Evolutionary conservation across 2,888 invertebrate genomes (phyloP).

Genomic region (Nomada goodeniana): DNA sequence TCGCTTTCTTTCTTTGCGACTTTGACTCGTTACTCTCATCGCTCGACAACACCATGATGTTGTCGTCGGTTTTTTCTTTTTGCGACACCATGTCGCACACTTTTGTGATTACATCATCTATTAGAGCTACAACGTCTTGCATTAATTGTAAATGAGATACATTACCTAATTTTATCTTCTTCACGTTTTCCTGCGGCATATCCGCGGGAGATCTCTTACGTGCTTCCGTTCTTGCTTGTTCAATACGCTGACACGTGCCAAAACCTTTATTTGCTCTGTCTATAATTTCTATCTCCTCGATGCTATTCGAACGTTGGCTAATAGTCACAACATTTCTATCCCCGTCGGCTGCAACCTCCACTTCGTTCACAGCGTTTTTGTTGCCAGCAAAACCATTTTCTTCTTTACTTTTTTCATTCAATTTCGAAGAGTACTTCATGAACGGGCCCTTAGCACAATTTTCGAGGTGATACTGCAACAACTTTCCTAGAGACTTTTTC

Average conservation of each 20-base stretch:
- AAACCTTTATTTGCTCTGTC: slow-evolving; percentile 64
- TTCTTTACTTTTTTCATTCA: slow-evolving; percentile 78
- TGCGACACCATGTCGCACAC: slow-evolving; percentile 78
- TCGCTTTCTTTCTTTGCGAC: slow-evolving; percentile 53
- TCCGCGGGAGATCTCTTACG: slow-evolving; percentile 74
- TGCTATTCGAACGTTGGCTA: slow-evolving; percentile 73
- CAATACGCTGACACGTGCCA: slow-evolving; percentile 42
- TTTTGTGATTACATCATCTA: slow-evolving; percentile 81
- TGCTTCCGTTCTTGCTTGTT: slow-evolving; percentile 68
- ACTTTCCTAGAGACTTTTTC: slow-evolving; percentile 86
- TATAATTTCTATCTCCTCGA: slow-evolving; percentile 74
- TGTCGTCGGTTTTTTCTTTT: slow-evolving; percentile 71
- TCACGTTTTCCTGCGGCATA: slow-evolving; percentile 66
- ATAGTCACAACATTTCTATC: slow-evolving; percentile 72
- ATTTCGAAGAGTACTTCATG: slow-evolving; percentile 84
- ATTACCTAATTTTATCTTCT: slow-evolving; percentile 78
- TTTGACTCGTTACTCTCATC: slow-evolving; percentile 78
- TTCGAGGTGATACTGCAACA: slow-evolving; percentile 86
- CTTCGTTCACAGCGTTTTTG: slow-evolving; percentile 53
- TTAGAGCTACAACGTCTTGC: slow-evolving; percentile 82
- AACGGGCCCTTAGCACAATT: slow-evolving; percentile 85
- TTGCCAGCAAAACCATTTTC: slow-evolving; percentile 54
- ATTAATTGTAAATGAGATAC: slow-evolving; percentile 80
- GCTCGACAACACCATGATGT: slow-evolving; percentile 77
- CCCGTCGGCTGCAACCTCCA: slow-evolving; percentile 64